These are phyloP conservation scores for Acomys russatus DNA, from an alignment of 2,797 vertebrate species.

Conservation along the genomic window DNA sequence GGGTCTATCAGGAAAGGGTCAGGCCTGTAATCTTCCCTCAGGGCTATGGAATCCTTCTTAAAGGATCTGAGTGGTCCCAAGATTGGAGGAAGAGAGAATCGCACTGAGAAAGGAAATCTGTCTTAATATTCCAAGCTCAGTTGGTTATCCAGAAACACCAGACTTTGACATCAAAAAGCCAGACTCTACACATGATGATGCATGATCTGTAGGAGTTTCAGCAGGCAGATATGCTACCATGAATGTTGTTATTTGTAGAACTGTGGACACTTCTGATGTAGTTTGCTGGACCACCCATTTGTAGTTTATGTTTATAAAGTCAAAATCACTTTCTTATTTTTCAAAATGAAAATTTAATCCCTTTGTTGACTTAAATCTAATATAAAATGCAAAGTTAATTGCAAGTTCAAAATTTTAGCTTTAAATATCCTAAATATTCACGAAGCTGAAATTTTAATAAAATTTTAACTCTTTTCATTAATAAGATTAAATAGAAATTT, in stretches of 20 bases:
- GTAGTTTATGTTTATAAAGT: constrained; percentile 13
- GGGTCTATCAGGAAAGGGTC: no score
- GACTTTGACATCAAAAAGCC: neutral
- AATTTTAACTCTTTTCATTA: neutral
- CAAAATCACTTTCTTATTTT: neutral
- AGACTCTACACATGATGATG: neutral
- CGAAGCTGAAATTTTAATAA: neutral
- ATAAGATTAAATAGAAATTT: neutral
- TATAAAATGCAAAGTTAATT: neutral
- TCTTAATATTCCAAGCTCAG: no score
- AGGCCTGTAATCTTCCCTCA: no score
- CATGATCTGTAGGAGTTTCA: neutral
- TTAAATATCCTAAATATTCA: neutral
- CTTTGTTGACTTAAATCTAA: neutral
- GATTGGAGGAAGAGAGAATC: no score
- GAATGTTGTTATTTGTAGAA: neutral
- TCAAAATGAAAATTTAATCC: constrained; percentile 10
- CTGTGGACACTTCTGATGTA: neutral
- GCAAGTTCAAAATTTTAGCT: neutral
- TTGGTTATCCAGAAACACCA: no score
- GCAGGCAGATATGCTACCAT: neutral
- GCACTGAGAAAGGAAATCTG: no score
- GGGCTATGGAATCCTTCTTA: no score
- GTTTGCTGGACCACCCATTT: neutral
- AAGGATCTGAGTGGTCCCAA: no score